Conservation (phyloP, 2,113 vertebrate genomes). For the Falcunculus frontatus region DNA sequence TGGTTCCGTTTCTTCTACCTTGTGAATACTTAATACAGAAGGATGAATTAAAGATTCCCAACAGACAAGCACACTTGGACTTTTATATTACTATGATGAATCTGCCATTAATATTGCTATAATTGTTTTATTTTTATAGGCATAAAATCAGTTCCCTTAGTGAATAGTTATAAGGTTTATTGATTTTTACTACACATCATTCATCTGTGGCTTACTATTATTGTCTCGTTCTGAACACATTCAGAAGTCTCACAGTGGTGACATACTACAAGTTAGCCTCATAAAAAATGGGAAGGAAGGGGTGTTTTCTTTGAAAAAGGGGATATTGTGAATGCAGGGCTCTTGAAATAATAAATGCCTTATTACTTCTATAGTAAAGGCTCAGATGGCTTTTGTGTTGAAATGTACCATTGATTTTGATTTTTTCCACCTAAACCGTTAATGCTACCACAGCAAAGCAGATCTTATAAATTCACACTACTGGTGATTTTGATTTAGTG, state of each 20-base stretch:
- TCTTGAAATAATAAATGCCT: conserved; percentile 61
- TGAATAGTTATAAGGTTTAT: conserved; percentile 77
- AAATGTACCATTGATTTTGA: conserved; percentile 7
- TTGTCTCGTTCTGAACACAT: conserved; percentile 63
- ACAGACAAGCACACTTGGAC: conserved; percentile 71
- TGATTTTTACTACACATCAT: conserved; percentile 77
- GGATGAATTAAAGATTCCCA: conserved; percentile 73
- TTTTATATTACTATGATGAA: conserved; percentile 75
- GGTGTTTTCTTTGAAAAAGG: conserved; percentile 63
- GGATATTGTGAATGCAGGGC: conserved; percentile 57
- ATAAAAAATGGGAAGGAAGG: conserved; percentile 47
- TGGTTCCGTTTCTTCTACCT: conserved; percentile 45
- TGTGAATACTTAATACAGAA: conserved; percentile 55
- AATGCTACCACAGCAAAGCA: conserved; percentile 13
- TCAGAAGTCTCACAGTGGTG: conserved; percentile 61
- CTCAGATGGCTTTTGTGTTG: conserved; percentile 63
- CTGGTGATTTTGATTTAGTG: conserved; percentile 25
- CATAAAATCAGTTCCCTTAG: conserved; percentile 74
- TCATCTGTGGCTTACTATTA: conserved; percentile 70
- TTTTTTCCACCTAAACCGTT: not conserved
- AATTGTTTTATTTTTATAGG: conserved; percentile 78
- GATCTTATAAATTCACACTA: not conserved
- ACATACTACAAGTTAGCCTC: conserved; percentile 66
- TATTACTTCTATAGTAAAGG: conserved; percentile 60
- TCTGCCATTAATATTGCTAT: conserved; percentile 72